Conservation (phyloP, 2,888 invertebrate genomes). For the Choristoneura rosaceana region DNA sequence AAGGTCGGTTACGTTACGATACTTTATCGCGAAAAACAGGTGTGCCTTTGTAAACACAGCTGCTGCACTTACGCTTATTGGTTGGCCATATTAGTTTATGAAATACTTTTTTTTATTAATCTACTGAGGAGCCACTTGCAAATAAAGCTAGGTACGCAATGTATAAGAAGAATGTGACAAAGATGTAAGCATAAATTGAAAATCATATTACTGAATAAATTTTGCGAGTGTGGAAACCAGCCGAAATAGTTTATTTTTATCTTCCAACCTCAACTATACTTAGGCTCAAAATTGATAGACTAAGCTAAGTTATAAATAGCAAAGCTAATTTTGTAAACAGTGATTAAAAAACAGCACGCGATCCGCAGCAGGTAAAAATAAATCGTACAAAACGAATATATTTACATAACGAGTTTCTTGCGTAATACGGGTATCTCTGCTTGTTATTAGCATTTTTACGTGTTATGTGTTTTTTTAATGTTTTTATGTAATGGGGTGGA, state of each 20-base stretch:
- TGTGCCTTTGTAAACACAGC: slow-evolving; percentile 19
- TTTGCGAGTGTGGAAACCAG: background rate
- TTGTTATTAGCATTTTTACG: slow-evolving; percentile 11
- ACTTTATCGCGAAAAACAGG: slow-evolving; percentile 16
- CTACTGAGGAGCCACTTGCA: no score
- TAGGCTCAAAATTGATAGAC: background rate
- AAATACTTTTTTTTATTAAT: background rate
- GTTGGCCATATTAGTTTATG: background rate
- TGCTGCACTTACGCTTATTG: slow-evolving; percentile 18
- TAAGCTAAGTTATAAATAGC: slow-evolving; percentile 25
- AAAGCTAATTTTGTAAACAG: slow-evolving; percentile 7
- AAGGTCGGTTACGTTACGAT: slow-evolving; percentile 17
- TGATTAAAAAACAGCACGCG: slow-evolving; percentile 33
- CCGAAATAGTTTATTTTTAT: background rate
- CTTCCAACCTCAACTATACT: background rate
- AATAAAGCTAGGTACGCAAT: no score
- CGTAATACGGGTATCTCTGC: slow-evolving; percentile 20
- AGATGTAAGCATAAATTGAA: no score
- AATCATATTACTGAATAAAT: no score
- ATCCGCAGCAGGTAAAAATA: slow-evolving; percentile 28
- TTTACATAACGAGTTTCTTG: slow-evolving; percentile 27
- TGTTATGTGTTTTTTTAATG: background rate
- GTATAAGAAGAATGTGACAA: no score
- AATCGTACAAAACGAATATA: slow-evolving; percentile 27
- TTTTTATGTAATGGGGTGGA: no score